Base-by-base conservation (phyloP, 2,797 vertebrate species). In the Amblyopsis hoosieri region DNA sequence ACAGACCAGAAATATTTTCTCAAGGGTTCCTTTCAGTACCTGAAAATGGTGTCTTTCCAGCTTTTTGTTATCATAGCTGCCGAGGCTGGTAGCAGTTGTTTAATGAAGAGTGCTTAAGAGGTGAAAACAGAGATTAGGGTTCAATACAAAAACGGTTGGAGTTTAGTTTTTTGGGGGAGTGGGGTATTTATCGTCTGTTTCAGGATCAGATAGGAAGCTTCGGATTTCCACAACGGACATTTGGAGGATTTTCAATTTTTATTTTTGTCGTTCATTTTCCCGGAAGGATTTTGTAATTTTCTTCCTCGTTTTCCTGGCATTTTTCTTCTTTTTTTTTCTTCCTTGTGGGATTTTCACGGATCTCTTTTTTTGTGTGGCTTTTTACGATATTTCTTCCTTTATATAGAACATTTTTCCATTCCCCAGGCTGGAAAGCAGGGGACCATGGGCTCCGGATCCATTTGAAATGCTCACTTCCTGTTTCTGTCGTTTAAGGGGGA, bases 391-490 rank as follows among this genome's bases (percentile, higher is more conserved):
- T 54, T 54, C 13, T 56, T 45, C 13, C 37, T n/a, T 14, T 45
- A 52, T 45, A 47, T 42, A 2, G 2, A 11, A 12, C 29, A 12
- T 33, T 23, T 69, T 67, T 51, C 61, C 13, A 12, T 54, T 73
- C 76, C 78, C 80, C 5, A 59, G 65, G 60, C 83, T 85, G 69
- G 73, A 86, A 88, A 81, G 80, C 89, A 84, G 74, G 87, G 88
- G 86, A 88, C 76, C 72, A 93, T 92, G 92, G 90, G 86, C 76
- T 80, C 80, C 57, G 84, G 85, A 87, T 90, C 80, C 79, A 69
- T 87, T 77, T 94, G 90, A 93, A 85, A 93, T 93, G 92, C 64
- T 90, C 72, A 85, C 84, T 84, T 91, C 86, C 86, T 91, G 82
- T 87, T 87, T 88, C 76, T 89, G 83, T 89, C 84, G 73, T 66